These are phyloP conservation scores for Micromys minutus DNA, from an alignment of 2,113 vertebrate genomes.

Conservation along the genomic window DNA sequence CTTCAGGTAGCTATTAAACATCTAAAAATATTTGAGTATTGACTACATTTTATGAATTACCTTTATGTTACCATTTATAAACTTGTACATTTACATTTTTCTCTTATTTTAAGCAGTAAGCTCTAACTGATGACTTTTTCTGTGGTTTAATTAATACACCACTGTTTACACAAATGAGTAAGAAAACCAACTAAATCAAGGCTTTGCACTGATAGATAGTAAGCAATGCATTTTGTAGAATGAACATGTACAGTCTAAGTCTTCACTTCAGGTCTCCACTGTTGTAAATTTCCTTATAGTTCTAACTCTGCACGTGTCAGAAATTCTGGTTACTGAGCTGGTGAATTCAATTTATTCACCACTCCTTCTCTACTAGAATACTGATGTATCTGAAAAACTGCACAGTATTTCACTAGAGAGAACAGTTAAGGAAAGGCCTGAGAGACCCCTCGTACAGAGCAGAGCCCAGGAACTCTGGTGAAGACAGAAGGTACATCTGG, in stretches of 20 bases:
- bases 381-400: conserved; percentile 57
- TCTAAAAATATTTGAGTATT: conserved; percentile 25
- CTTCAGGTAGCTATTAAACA: conserved; percentile 2
- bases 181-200: conserved; percentile 42
- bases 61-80: background rate
- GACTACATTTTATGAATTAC: background rate
- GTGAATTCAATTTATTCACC: conserved; percentile 74
- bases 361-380: conserved; percentile 80
- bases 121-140: conserved; percentile 5
- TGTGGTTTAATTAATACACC: conserved; percentile 35
- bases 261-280: conserved; percentile 47
- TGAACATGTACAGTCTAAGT: background rate
- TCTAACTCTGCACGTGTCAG: conserved; percentile 67
- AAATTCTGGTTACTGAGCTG: conserved; percentile 67
- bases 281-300: conserved; percentile 68
- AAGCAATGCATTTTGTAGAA: conserved; percentile 43
- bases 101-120: conserved; percentile 40
- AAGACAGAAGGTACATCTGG: background rate
- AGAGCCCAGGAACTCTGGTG: conserved; percentile 42
- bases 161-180: conserved; percentile 11
- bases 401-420: conserved; percentile 55
- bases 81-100: conserved; percentile 20
- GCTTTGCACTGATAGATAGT: background rate
- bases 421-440: conserved; percentile 61
- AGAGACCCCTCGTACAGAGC: conserved; percentile 52